Evolutionary conservation across 2,888 invertebrate genomes (phyloP), one percentile per base, ranked within the genome.

Genomic region (Aphidius colemani): DNA sequence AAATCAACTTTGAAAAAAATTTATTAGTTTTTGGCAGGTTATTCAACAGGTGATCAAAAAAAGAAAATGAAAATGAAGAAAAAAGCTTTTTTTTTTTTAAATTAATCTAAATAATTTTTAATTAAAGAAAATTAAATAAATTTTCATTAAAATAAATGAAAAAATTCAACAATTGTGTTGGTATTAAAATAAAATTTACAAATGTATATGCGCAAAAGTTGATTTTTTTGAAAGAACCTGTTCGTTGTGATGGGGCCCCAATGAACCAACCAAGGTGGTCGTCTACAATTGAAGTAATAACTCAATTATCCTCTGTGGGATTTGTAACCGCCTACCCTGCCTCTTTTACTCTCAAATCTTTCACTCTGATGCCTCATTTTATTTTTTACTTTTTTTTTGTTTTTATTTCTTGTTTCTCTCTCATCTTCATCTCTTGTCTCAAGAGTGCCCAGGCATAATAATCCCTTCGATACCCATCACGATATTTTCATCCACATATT

Each of bases 211-310:
- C 64, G 64, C 65, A 65, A 67, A 67, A 75, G 74, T 75, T 75
- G 77, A 78, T 79, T 80, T 80, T 30, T 30, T 30, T 30, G 30
- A 78, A 75, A 78, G 77, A 80, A 80, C 78, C 80, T 79, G 80
- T 79, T 30, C 30, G 30, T 30, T 80, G 79, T 76, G 77, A 78
- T 75, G 78, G 79, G 78, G 78, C 77, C 75, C 46, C 45, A 13
- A 44, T 75, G 74, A 75, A 76, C 78, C 79, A 65, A 77, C 81
- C 82, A 82, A 81, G 82, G 82, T 82, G 82, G 82, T 82, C 30
- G 30, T 30, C 82, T 81, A 81, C 82, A 81, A 82, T 82, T 82
- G 82, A 81, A 82, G 81, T 82, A 82, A 82, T 82, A 82, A 82
- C 82, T 82, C 82, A 82, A 82, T 82, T 82, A 82, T 81, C 82